A percentile compares a stretch with the other conserved stretches of the same genome.
Conservation (phyloP, 2,113 vertebrate species). For the Otus sunia region DNA sequence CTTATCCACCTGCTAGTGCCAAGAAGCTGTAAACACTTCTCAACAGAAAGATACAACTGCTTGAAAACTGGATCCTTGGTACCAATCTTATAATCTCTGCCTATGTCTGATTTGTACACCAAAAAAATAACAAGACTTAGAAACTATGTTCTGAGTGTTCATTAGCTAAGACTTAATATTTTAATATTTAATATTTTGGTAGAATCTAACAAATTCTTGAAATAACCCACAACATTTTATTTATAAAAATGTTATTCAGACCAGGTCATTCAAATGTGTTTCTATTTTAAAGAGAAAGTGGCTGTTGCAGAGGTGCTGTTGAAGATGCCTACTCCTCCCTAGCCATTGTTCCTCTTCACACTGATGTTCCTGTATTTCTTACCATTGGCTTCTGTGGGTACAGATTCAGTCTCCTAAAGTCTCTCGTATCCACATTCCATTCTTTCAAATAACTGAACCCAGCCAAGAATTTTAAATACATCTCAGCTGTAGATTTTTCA, state of each 20-base stretch:
- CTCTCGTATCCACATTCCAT: neutral
- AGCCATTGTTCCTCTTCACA: neutral
- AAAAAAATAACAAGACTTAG: neutral
- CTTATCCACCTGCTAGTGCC: neutral
- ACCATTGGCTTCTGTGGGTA: neutral
- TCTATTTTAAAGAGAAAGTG: neutral
- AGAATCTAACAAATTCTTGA: neutral
- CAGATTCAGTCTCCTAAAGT: neutral
- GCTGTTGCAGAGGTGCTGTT: neutral
- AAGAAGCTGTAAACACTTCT: neutral
- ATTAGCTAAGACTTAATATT: neutral
- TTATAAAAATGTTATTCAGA: neutral
- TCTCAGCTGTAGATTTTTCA: neutral
- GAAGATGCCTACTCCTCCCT: neutral
- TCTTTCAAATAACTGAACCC: neutral
- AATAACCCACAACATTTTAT: neutral
- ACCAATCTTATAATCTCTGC: neutral
- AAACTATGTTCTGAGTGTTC: neutral
- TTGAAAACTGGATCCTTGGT: neutral
- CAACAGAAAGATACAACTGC: neutral
- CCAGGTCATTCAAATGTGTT: neutral
- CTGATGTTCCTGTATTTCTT: neutral
- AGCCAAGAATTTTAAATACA: neutral
- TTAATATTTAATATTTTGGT: neutral
- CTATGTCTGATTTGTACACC: neutral